phyloP scores from a whole-genome alignment of 2,113 vertebrate species.

The Paraplagusia blochii region DNA sequence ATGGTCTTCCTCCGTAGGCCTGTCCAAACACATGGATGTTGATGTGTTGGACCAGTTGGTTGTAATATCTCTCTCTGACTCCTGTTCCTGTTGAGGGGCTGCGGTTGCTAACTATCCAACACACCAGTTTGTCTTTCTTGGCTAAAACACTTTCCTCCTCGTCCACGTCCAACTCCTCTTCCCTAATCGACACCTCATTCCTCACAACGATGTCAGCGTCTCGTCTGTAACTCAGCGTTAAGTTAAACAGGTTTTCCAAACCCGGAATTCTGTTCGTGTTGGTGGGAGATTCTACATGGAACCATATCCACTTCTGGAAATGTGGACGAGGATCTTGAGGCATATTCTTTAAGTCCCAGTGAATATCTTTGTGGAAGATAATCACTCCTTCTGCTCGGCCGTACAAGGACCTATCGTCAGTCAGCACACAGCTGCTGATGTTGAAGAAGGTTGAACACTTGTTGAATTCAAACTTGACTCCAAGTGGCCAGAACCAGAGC shows the following conservation, averaged over 20 bases:
- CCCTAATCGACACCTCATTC: slow-evolving; percentile 78
- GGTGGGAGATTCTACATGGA: slow-evolving; percentile 83
- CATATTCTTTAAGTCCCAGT: slow-evolving; percentile 75
- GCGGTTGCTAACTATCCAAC: slow-evolving; percentile 85
- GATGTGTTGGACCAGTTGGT: not conserved
- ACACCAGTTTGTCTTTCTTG: slow-evolving; percentile 83
- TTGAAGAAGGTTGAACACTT: slow-evolving; percentile 79
- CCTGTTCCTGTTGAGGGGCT: slow-evolving; percentile 60
- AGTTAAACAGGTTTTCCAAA: slow-evolving; percentile 82
- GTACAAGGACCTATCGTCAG: slow-evolving; percentile 80
- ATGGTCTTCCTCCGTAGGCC: slow-evolving; percentile 69
- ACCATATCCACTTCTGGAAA: slow-evolving; percentile 90
- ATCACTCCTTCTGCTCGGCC: slow-evolving; percentile 78
- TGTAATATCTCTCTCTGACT: not conserved
- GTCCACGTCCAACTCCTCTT: slow-evolving; percentile 67
- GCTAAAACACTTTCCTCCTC: slow-evolving; percentile 79
- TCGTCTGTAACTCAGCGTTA: slow-evolving; percentile 84
- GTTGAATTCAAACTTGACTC: slow-evolving; percentile 79
- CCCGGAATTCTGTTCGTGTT: slow-evolving; percentile 77
- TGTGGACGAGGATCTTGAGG: slow-evolving; percentile 77
- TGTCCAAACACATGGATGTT: slow-evolving; percentile 6
- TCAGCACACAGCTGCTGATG: slow-evolving; percentile 82
- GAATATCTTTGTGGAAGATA: slow-evolving; percentile 80
- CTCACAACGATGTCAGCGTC: slow-evolving; percentile 85
- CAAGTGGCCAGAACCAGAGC: slow-evolving; percentile 87